Percentiles rank a stretch among this genome's conserved stretches.
phyloP scores from a whole-genome alignment of 2,888 invertebrate genomes.

The Drosophila mimetica region DNA sequence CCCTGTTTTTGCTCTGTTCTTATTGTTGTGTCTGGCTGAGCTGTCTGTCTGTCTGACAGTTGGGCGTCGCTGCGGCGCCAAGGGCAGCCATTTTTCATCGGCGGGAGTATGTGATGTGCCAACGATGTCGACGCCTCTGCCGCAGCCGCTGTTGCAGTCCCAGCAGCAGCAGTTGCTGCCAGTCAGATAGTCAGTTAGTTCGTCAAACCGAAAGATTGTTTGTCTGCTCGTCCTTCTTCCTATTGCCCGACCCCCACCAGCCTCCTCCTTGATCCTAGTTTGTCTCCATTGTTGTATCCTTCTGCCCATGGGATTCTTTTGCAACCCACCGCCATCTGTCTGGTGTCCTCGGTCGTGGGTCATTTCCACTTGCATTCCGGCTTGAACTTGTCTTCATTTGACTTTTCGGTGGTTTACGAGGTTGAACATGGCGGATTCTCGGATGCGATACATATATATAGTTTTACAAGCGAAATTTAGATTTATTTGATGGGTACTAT shows the following conservation, averaged over 20 bases:
- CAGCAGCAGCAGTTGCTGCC: constrained; percentile 29
- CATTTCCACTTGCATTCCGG: constrained; percentile 60
- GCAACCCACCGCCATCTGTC: constrained; percentile 36
- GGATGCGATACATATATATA: background rate
- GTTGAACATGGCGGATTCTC: background rate
- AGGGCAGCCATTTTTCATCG: constrained; percentile 46
- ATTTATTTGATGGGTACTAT: background rate
- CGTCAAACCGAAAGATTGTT: constrained; percentile 52
- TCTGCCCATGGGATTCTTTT: constrained; percentile 38
- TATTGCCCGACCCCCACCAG: background rate
- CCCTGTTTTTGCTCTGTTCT: constrained; percentile 9
- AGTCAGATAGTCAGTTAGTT: constrained; percentile 47
- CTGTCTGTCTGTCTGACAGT: constrained; percentile 31
- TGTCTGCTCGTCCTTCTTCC: constrained; percentile 20
- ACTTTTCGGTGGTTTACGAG: constrained; percentile 16
- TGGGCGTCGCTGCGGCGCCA: constrained; percentile 63
- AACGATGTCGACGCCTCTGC: constrained; percentile 48
- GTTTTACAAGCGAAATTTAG: background rate
- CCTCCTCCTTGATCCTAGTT: constrained; percentile 38
- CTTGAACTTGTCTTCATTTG: constrained; percentile 33
- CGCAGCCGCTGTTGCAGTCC: constrained; percentile 13
- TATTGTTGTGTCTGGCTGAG: constrained; percentile 31
- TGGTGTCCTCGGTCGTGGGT: constrained; percentile 45
- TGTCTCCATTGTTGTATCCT: constrained; percentile 34
- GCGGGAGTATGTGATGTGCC: constrained; percentile 46